Base-by-base conservation (phyloP, 23 tunicate species). In the Corella eumyota region DNA sequence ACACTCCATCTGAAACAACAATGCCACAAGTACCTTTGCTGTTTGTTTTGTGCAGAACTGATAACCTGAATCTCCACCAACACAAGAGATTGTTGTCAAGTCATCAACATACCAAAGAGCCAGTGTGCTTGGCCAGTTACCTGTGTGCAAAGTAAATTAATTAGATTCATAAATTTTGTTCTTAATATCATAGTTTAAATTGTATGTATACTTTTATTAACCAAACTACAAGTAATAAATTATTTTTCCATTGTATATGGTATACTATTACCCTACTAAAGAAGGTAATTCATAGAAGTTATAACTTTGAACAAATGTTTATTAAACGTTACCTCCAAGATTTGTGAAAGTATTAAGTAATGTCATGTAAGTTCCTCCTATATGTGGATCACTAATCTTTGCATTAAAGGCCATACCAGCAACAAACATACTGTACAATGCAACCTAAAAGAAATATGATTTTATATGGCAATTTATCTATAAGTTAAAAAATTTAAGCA, bases 331-430 rank as follows among this genome's bases (percentile, higher is more conserved):
- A 80, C 98, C 98, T 75, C 98, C 98, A 17, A 91, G 58, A 70
- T 91, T 91, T 17, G 98, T 56, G 25, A 91, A 85, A 11, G 98
- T 91, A 60, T 91, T 91, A 17, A 91, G 78, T n/a, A 91, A 53
- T 28, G 98, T 91, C 98, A 91, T 91, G 65, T 91, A 91, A 0
- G 92, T 81, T 19, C 98, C 98, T 25, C 98, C 98, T 44, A 91
- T 91, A 22, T 58, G 37, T 2, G 98, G 98, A 58, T 91, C 98
- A 61, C 91, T 80, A 21, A 91, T 71, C 76, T 76, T 81, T 5
- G 98, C 98, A 64, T 64, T 75, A 69, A 91, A 91, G 22, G 98
- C 74, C 98, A 91, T 91, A 6, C 36, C 34, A 3, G 98, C 36
- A 0, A 81, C 92, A 47, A 91, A 91, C 98, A 91, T 91, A 45